Conservation (phyloP, 2,888 invertebrate genomes). For the Listrodromus nycthemerus region DNA sequence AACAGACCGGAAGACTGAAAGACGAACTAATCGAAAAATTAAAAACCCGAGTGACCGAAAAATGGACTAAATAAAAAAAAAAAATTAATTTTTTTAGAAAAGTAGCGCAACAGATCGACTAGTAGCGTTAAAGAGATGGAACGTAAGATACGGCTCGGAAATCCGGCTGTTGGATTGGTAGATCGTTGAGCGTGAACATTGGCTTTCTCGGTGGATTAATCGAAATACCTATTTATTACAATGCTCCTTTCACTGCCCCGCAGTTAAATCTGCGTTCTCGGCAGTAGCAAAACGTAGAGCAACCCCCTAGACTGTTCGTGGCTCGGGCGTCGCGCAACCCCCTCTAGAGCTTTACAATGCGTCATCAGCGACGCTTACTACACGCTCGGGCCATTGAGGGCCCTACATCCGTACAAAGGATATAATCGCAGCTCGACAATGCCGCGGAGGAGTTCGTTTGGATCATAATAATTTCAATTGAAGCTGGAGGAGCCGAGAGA, state of each 20-base stretch:
- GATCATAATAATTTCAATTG: constrained; percentile 84
- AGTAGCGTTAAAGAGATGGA: background rate
- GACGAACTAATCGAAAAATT: too few relatives aligned
- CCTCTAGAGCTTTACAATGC: constrained; percentile 83
- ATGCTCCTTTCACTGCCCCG: constrained; percentile 68
- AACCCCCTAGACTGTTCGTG: constrained; percentile 19
- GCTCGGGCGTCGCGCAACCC: constrained; percentile 10
- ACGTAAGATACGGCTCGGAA: background rate
- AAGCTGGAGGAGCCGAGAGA: constrained; percentile 73
- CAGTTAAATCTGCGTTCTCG: constrained; percentile 5
- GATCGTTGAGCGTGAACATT: constrained; percentile 12
- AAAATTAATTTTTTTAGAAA: background rate
- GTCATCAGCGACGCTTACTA: constrained; percentile 82
- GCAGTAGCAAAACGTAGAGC: constrained; percentile 9
- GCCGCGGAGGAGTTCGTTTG: constrained; percentile 84
- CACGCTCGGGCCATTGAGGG: constrained; percentile 77
- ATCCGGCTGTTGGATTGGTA: background rate
- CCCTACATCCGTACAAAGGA: constrained; percentile 83
- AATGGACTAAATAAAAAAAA: too few relatives aligned
- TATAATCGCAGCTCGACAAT: constrained; percentile 84
- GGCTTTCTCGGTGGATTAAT: constrained; percentile 26
- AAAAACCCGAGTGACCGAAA: too few relatives aligned
- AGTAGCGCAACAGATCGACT: background rate
- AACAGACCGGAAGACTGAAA: too few relatives aligned
- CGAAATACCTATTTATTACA: constrained; percentile 81